Evolutionary conservation across 2,888 invertebrate species (phyloP).

Genomic region (Macroteleia sp.): DNA sequence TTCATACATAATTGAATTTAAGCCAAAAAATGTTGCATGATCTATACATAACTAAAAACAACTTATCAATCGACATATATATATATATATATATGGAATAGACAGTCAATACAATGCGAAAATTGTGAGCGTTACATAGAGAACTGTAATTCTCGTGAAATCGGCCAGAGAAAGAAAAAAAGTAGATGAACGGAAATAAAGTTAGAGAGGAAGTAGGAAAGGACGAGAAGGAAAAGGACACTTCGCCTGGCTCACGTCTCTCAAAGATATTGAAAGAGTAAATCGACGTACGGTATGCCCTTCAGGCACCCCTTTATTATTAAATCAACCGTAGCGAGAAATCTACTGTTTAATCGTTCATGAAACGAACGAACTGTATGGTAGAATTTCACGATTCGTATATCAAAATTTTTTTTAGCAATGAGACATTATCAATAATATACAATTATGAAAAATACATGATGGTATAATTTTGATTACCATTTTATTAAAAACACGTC

Average conservation of each 20-base stretch:
- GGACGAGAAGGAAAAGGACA: constrained; percentile 37
- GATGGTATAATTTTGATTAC: no score
- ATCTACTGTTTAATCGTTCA: constrained; percentile 59
- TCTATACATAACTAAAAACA: no score
- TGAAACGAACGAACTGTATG: no score
- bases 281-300: constrained; percentile 51
- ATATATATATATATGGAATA: no score
- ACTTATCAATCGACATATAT: no score
- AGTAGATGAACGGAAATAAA: constrained; percentile 38
- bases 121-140: constrained; percentile 16
- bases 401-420: no score
- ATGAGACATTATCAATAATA: no score
- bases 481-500: no score
- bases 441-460: no score
- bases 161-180: constrained; percentile 15
- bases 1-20: no score
- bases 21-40: no score
- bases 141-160: constrained; percentile 34
- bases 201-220: constrained; percentile 30
- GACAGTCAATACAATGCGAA: constrained; percentile 4
- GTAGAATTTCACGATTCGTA: no score
- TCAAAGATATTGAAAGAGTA: constrained; percentile 62
- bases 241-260: constrained; percentile 46
- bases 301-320: constrained; percentile 50
- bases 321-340: constrained; percentile 49